A percentile compares a stretch with the other conserved stretches of the same genome.
phyloP scores from a whole-genome alignment of 2,113 vertebrate genomes.

The Phyllopteryx taeniolatus region DNA sequence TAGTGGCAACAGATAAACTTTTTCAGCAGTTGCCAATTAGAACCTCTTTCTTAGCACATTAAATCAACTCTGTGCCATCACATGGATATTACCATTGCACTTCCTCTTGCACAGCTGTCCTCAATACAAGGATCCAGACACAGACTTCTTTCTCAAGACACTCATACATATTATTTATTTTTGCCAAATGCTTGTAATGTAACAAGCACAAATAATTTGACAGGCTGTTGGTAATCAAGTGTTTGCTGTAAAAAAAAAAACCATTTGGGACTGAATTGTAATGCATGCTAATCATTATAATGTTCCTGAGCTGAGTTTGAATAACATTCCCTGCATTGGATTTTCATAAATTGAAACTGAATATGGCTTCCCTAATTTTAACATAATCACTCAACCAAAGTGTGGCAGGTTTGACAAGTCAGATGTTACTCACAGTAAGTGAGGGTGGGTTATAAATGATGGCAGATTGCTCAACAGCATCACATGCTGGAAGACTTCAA shows the following conservation, averaged over 20 bases:
- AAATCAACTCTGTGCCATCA: too few species aligned
- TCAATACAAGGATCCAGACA: too few species aligned
- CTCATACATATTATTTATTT: too few species aligned
- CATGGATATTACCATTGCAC: too few species aligned
- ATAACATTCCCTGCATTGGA: background rate
- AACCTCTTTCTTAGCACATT: too few species aligned
- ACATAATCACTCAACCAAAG: slow-evolving; percentile 7
- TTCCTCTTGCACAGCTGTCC: too few species aligned
- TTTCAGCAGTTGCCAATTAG: too few species aligned
- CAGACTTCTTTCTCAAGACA: too few species aligned
- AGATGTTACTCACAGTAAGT: slow-evolving; percentile 13
- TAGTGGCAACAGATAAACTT: too few species aligned
- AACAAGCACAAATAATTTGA: too few species aligned
- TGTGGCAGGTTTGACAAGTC: slow-evolving; percentile 29
- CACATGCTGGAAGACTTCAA: slow-evolving; percentile 20
- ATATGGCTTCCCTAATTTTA: background rate
- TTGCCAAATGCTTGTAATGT: too few species aligned
- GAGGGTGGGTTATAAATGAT: slow-evolving; percentile 27
- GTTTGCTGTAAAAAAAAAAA: background rate
- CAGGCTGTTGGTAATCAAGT: too few species aligned
- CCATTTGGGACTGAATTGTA: background rate
- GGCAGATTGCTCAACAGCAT: background rate
- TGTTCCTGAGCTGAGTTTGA: background rate
- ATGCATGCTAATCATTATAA: background rate
- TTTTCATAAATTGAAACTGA: background rate